phyloP scores from a whole-genome alignment of 2,888 invertebrate species.

The Athrips mouffetella region DNA sequence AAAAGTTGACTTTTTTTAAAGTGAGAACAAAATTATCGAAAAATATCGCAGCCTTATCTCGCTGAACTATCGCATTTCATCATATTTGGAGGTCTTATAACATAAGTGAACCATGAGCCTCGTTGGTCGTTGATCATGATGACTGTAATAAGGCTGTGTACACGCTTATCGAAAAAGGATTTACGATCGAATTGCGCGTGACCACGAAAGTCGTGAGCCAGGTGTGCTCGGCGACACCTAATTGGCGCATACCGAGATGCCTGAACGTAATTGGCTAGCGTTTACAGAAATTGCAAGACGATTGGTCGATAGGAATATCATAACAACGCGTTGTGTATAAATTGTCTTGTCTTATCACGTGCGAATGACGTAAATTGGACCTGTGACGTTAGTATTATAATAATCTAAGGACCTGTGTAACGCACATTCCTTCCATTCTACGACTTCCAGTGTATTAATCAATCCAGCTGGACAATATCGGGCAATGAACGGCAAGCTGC shows the following conservation, averaged over 20 bases:
- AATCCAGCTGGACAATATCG: too few relatives aligned
- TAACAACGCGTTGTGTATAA: too few relatives aligned
- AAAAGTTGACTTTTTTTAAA: neutral
- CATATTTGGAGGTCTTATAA: neutral
- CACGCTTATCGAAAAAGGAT: conserved; percentile 40
- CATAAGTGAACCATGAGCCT: conserved; percentile 3
- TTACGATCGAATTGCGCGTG: conserved; percentile 60
- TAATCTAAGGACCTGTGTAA: too few relatives aligned
- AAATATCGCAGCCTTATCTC: neutral
- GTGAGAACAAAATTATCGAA: neutral
- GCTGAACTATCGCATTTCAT: neutral
- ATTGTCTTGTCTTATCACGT: too few relatives aligned
- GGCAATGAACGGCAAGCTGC: too few relatives aligned
- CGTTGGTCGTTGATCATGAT: conserved; percentile 2
- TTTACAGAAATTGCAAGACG: conserved; percentile 61
- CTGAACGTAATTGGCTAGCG: conserved; percentile 67
- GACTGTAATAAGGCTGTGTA: conserved; percentile 6
- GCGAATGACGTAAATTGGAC: too few relatives aligned
- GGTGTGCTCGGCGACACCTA: conserved; percentile 61
- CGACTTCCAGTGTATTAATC: too few relatives aligned
- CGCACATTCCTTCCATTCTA: too few relatives aligned
- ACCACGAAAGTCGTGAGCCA: conserved; percentile 63
- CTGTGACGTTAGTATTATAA: too few relatives aligned
- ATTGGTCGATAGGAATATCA: conserved; percentile 63
- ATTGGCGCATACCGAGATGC: conserved; percentile 70